phyloP scores from a whole-genome alignment of 2,797 vertebrate genomes.

The Vireo griseus region DNA sequence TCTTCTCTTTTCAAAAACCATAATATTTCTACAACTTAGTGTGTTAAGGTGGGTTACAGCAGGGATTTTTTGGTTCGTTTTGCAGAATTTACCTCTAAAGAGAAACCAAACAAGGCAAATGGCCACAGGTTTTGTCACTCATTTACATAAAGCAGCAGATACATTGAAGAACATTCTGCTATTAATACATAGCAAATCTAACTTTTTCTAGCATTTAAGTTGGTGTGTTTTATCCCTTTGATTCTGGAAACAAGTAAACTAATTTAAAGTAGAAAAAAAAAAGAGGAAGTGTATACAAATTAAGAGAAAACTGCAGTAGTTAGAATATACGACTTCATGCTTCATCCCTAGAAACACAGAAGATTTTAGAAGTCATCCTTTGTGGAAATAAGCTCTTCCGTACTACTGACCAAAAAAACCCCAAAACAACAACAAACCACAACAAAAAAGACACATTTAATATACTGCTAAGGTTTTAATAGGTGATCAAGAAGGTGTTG shows the following conservation, averaged over 20 bases:
- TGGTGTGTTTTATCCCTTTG: background rate
- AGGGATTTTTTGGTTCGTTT: background rate
- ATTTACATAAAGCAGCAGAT: background rate
- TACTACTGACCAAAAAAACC: background rate
- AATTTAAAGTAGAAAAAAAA: background rate
- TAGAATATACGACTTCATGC: background rate
- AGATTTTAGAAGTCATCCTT: background rate
- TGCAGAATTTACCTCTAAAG: background rate
- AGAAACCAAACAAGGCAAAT: background rate
- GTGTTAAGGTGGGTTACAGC: background rate
- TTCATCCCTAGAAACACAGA: background rate
- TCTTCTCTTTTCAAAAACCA: background rate
- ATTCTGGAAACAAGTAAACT: constrained; percentile 15
- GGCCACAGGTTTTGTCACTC: background rate
- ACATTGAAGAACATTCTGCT: background rate
- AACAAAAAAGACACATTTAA: background rate
- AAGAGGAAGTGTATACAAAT: background rate
- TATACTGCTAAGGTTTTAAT: background rate
- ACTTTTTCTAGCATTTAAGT: background rate
- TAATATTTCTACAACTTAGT: background rate
- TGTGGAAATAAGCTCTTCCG: constrained; percentile 8
- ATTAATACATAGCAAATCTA: background rate
- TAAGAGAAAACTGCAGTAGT: background rate
- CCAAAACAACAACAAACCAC: background rate
- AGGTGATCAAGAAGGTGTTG: background rate